These are phyloP conservation scores for Lordiphosa andalusiaca DNA, from an alignment of 2,888 invertebrate species.

Conservation along the genomic window DNA sequence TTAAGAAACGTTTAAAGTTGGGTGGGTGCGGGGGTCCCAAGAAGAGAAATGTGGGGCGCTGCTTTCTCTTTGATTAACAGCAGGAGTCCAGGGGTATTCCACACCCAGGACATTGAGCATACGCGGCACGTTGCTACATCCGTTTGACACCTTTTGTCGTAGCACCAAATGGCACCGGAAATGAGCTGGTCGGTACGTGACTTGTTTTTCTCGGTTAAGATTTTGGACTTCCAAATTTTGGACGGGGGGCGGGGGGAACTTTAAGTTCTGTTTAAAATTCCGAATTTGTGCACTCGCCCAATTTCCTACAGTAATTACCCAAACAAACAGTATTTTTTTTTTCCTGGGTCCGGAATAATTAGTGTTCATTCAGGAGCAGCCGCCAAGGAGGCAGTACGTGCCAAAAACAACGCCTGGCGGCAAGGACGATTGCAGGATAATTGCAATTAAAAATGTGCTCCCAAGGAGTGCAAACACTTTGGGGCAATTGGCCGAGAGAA, in stretches of 20 bases:
- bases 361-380: constrained; percentile 58
- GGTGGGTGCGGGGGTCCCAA: too few relatives aligned
- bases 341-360: constrained; percentile 56
- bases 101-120: constrained; percentile 53
- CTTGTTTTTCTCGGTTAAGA: constrained; percentile 45
- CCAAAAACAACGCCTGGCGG: constrained; percentile 58
- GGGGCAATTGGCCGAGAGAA: constrained; percentile 31
- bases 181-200: constrained; percentile 74
- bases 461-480: constrained; percentile 69
- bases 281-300: constrained; percentile 74
- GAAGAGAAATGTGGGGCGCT: constrained; percentile 33
- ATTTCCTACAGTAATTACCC: constrained; percentile 77
- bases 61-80: constrained; percentile 31
- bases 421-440: constrained; percentile 67
- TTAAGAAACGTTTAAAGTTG: constrained; percentile 76
- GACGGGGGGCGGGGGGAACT: constrained; percentile 6
- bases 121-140: constrained; percentile 72
- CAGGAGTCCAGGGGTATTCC: neutral
- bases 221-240: constrained; percentile 34
- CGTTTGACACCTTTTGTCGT: constrained; percentile 72
- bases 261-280: constrained; percentile 61
- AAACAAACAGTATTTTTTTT: constrained; percentile 31
- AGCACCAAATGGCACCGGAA: constrained; percentile 62
- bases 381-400: constrained; percentile 44
- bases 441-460: constrained; percentile 70